Conservation (phyloP, 2,113 vertebrate genomes). For the Calidris pygmaea region DNA sequence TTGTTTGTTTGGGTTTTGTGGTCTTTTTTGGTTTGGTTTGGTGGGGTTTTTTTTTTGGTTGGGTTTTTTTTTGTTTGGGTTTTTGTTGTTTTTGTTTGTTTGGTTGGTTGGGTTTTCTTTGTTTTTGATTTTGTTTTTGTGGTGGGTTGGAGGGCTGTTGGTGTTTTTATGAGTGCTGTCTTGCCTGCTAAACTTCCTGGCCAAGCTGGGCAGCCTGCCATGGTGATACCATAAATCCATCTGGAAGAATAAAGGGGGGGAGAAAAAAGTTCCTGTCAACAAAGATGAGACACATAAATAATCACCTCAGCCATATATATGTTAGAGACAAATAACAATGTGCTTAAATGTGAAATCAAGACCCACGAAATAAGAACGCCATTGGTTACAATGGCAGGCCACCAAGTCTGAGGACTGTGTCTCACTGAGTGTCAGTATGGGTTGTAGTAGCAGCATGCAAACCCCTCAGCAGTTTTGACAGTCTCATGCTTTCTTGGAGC, state of each 20-base stretch:
- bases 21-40: too few relatives aligned
- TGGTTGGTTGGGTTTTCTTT: too few relatives aligned
- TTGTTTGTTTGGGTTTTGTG: too few relatives aligned
- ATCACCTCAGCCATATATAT: not conserved
- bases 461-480: not conserved
- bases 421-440: not conserved
- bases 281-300: slow-evolving; percentile 6
- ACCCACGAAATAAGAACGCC: not conserved
- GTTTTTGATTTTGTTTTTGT: accelerated
- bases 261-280: not conserved
- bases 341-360: not conserved
- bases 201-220: not conserved
- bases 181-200: not conserved
- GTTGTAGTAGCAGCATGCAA: not conserved
- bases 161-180: not conserved
- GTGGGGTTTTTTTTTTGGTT: too few relatives aligned
- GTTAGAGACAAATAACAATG: not conserved
- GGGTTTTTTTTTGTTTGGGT: too few relatives aligned
- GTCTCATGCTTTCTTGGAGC: not conserved
- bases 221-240: not conserved
- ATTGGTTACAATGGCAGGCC: not conserved
- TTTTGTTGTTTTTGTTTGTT: too few relatives aligned
- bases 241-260: slow-evolving; percentile 5
- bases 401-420: not conserved
- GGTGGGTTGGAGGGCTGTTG: accelerated